A percentile compares a stretch with the other conserved stretches of the same genome.
Conservation (phyloP, 2,888 invertebrate genomes). For the Petrophora chlorosata region DNA sequence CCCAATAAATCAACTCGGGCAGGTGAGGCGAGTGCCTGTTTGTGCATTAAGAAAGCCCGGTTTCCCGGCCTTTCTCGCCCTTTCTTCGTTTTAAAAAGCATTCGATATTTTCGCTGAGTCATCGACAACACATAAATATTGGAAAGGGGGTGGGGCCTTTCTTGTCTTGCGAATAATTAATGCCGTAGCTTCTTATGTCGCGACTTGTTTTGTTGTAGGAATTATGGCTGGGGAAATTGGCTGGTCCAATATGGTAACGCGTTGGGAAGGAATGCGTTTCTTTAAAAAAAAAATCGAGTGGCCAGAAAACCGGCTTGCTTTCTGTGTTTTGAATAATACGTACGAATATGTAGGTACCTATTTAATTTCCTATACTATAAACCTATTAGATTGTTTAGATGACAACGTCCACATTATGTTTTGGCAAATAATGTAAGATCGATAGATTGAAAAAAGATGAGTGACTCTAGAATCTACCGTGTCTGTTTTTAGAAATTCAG, state of each 20-base stretch:
- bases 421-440: too few relatives aligned
- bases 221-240: constrained; percentile 66
- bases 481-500: too few relatives aligned
- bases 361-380: too few relatives aligned
- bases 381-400: too few relatives aligned
- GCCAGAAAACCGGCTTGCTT: too few relatives aligned
- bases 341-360: too few relatives aligned
- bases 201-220: constrained; percentile 73
- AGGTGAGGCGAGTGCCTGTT: constrained; percentile 79
- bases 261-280: constrained; percentile 14
- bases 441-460: too few relatives aligned
- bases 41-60: constrained; percentile 82
- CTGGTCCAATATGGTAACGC: constrained; percentile 43
- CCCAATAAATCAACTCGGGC: constrained; percentile 80
- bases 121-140: constrained; percentile 85
- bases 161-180: constrained; percentile 83
- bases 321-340: too few relatives aligned
- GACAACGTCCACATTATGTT: too few relatives aligned
- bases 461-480: too few relatives aligned
- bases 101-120: constrained; percentile 82
- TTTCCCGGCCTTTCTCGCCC: constrained; percentile 79
- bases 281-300: too few relatives aligned
- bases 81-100: constrained; percentile 84
- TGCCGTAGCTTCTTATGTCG: constrained; percentile 76
- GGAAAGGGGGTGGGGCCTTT: constrained; percentile 82